Evolutionary conservation across 1,140 invertebrate genomes (phyloP), one percentile per base, ranked within the genome.

Genomic region (Drosophila gunungcola): DNA sequence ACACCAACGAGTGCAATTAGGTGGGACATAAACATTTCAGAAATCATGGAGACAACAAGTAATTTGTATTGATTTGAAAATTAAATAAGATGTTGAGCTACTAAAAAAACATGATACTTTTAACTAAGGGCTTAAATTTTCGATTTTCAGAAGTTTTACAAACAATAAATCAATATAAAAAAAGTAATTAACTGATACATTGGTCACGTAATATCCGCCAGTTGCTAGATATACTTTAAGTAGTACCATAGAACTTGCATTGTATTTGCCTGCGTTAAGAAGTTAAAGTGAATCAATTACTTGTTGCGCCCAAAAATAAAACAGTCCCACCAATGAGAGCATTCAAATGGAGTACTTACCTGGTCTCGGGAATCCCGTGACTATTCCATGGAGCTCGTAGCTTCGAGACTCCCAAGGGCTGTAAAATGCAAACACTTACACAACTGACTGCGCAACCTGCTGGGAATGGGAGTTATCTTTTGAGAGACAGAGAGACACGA

Each of bases 341-440:
- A 49, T 42, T 72, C 68, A 72, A 70, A 70, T 36, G 29, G 11
- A 27, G 9, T 57, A 72, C 68, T 72, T 41, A 72, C 68, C 68
- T 57, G 67, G 27, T 25, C 1, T 29, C 11, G 13, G 52, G 16
- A 21, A 41, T 62, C 27, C 38, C 16, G 65, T 52, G 45, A 70
- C 64, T 70, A 69, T 70, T 70, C 67, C 67, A 11, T 55, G 34
- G 34, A 70, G 67, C 67, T 69, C 21, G 38, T 41, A 68, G 65
- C 63, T 54, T 27, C 49, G 21, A 68, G 39, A 55, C 67, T 21
- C 48, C 54, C 73, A 76, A 76, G 73, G 73, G 38, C 73, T 76
- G 73, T 76, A 76, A 76, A 76, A 76, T 76, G 73, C 48, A 76
- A 76, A 76, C 61, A 76, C 73, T 76, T 76, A 76, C 65, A 70